Percentiles rank a stretch among this genome's conserved stretches.
These are phyloP conservation scores for Clistopyga incitator DNA, from an alignment of 2,888 invertebrate species.

Conservation along the genomic window DNA sequence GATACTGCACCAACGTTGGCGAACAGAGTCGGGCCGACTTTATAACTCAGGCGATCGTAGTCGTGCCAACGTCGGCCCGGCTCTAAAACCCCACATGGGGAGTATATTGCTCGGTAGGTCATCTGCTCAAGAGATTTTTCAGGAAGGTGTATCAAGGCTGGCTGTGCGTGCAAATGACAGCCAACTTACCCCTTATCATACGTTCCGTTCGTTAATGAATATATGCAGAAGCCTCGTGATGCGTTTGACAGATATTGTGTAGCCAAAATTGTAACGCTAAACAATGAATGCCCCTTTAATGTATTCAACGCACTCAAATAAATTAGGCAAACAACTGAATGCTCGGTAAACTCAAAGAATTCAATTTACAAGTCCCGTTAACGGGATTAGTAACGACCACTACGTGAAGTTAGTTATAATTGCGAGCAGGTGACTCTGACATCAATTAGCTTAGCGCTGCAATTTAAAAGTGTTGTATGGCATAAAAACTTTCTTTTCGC, in stretches of 20 bases:
- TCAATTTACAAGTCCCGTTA: too few species aligned
- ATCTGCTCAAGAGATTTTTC: not conserved
- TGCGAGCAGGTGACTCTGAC: not conserved
- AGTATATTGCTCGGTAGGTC: not conserved
- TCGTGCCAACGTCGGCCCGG: too few species aligned
- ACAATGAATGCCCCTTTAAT: too few species aligned
- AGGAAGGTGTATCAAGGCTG: not conserved
- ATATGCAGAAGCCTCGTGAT: not conserved
- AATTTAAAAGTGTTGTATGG: not conserved
- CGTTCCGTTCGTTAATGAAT: not conserved
- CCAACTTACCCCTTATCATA: not conserved
- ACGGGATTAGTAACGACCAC: not conserved
- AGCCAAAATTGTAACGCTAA: not conserved
- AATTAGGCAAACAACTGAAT: too few species aligned
- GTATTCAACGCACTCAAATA: too few species aligned
- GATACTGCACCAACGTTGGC: too few species aligned
- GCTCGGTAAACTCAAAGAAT: too few species aligned
- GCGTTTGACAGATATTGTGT: slow-evolving; percentile 2
- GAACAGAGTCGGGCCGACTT: too few species aligned
- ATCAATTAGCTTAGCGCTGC: not conserved
- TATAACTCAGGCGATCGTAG: too few species aligned
- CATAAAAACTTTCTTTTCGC: too few species aligned
- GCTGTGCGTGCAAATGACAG: not conserved
- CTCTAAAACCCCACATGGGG: too few species aligned
- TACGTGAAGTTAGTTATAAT: not conserved